These are phyloP conservation scores for Onychomys torridus DNA, from an alignment of 2,797 vertebrate genomes.

Conservation along the genomic window DNA sequence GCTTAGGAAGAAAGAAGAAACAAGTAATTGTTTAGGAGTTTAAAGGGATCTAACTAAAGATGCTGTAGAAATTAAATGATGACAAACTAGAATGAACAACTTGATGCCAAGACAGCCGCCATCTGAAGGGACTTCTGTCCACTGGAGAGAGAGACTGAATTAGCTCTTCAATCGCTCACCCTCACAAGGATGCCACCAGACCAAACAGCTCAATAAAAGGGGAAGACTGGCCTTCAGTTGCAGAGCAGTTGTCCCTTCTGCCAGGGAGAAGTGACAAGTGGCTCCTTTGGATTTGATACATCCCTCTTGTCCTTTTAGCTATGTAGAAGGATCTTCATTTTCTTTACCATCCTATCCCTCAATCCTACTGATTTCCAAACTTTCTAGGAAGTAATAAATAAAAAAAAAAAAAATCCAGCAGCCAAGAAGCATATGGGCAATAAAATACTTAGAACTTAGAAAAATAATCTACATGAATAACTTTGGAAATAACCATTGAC, in stretches of 20 bases:
- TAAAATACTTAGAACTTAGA: constrained; percentile 62
- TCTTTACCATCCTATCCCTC: neutral
- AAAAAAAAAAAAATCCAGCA: constrained; percentile 34
- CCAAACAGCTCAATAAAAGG: neutral
- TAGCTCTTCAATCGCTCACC: neutral
- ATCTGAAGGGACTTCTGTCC: neutral
- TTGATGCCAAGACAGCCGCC: neutral
- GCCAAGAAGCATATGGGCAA: constrained; percentile 37
- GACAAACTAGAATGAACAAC: constrained; percentile 36
- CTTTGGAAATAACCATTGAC: constrained; percentile 1
- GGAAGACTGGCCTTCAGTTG: neutral
- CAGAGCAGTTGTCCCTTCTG: neutral
- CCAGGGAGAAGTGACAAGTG: neutral
- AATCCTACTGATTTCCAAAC: constrained; percentile 10
- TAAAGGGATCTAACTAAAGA: neutral
- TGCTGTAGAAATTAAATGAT: constrained; percentile 25
- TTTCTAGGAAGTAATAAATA: neutral
- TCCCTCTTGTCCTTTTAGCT: neutral
- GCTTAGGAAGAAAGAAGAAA: neutral
- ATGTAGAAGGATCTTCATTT: constrained; percentile 13
- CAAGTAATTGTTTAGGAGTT: neutral
- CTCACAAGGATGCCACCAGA: neutral
- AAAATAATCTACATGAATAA: constrained; percentile 33
- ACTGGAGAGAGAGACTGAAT: neutral
- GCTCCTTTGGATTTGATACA: neutral